These are phyloP conservation scores for Sylvietta virens DNA, from an alignment of 2,113 vertebrate species.

Conservation along the genomic window DNA sequence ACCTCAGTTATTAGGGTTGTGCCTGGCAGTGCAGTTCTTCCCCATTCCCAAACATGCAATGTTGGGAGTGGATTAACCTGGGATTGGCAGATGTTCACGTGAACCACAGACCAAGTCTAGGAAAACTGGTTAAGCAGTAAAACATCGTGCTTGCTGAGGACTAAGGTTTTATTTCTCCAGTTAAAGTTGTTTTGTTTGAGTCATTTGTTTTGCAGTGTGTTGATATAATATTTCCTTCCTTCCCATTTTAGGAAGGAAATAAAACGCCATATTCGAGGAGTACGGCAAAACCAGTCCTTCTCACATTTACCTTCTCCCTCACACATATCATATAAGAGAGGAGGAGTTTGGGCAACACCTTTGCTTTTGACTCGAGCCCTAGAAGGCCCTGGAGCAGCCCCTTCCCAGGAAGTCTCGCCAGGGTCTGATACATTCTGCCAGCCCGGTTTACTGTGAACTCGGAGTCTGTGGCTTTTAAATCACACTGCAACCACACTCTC, in stretches of 20 bases:
- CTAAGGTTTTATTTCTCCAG: neutral
- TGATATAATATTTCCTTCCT: neutral
- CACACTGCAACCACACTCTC: neutral
- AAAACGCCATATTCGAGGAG: neutral
- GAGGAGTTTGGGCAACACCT: neutral
- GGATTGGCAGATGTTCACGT: neutral
- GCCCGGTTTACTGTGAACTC: neutral
- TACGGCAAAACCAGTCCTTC: neutral
- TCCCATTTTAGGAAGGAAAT: neutral
- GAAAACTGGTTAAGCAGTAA: neutral
- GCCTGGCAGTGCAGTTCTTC: neutral
- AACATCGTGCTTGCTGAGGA: neutral
- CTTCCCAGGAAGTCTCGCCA: fast-evolving
- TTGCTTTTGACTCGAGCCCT: neutral
- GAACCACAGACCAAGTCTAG: neutral
- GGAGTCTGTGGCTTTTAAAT: neutral
- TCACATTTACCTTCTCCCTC: neutral
- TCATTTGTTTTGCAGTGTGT: neutral
- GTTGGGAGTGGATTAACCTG: neutral
- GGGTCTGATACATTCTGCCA: neutral
- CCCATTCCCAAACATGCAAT: neutral
- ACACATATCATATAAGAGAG: neutral
- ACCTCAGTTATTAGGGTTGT: neutral
- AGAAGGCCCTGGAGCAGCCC: neutral
- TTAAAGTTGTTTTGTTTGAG: neutral